These are phyloP conservation scores for Romanomermis culicivorax DNA, from an alignment of 2,888 invertebrate species.

Conservation along the genomic window DNA sequence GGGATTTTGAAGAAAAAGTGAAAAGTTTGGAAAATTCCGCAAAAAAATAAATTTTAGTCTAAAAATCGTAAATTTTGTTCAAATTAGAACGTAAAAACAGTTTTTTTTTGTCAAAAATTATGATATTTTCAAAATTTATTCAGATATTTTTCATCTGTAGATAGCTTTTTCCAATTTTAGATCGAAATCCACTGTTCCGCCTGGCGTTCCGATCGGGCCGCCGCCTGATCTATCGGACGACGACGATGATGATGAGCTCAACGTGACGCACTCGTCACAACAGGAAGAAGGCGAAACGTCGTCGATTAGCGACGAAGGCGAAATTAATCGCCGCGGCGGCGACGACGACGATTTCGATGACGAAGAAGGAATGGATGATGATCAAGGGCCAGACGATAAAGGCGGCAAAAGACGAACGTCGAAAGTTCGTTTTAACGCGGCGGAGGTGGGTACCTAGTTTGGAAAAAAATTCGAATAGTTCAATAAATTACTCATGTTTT, in stretches of 20 bases:
- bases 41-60: too few species aligned
- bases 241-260: slow-evolving; percentile 2
- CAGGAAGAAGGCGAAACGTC: slow-evolving; percentile 6
- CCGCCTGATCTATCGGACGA: slow-evolving; percentile 8
- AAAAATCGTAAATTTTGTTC: too few species aligned
- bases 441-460: too few species aligned
- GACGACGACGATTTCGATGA: slow-evolving; percentile 2
- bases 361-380: slow-evolving; percentile 1
- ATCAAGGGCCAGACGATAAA: background rate
- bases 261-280: background rate
- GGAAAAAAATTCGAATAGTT: too few species aligned
- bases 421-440: background rate
- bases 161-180: too few species aligned
- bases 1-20: background rate
- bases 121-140: too few species aligned
- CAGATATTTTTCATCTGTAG: too few species aligned
- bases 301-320: slow-evolving; percentile 1
- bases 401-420: background rate
- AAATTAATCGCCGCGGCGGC: background rate
- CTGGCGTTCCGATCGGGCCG: slow-evolving; percentile 10
- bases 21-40: too few species aligned
- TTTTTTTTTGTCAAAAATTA: too few species aligned
- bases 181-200: slow-evolving; percentile 1
- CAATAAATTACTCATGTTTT: too few species aligned
- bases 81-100: background rate